Conservation (phyloP, 2,797 vertebrate species). For the Tragelaphus eurycerus region DNA sequence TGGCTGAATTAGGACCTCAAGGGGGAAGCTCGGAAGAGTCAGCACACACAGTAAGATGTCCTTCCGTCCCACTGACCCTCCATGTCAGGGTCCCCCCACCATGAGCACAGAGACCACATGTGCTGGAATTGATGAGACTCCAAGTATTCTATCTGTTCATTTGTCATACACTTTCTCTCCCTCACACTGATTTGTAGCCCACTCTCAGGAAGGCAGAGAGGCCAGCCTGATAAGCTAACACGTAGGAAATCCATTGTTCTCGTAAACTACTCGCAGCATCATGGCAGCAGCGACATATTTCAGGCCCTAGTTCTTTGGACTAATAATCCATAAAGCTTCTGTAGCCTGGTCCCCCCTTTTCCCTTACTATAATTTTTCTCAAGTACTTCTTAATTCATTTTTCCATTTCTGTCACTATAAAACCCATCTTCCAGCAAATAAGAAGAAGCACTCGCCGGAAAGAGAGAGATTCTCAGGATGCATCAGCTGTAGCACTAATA, state of each 20-base stretch:
- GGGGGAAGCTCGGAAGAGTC: neutral
- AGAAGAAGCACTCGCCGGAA: neutral
- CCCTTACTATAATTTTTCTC: conserved; percentile 43
- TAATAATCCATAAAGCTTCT: conserved; percentile 36
- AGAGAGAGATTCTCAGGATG: neutral
- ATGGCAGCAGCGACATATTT: neutral
- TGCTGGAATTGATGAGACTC: neutral
- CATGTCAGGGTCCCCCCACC: accelerated
- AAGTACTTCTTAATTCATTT: conserved; percentile 48
- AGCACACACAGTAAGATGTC: neutral
- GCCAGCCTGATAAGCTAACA: neutral
- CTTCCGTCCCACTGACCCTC: neutral
- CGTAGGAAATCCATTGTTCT: neutral
- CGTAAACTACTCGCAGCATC: conserved; percentile 11
- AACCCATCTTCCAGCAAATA: neutral
- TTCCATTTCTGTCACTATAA: conserved; percentile 30
- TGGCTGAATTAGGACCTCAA: neutral
- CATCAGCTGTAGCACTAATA: neutral
- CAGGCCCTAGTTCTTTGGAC: conserved; percentile 19
- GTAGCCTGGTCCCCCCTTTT: neutral
- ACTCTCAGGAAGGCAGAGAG: neutral
- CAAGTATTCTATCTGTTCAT: neutral
- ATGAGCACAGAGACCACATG: neutral
- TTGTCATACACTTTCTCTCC: neutral
- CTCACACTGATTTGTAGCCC: neutral